phyloP scores from a whole-genome alignment of 1,140 invertebrate genomes.

The Drosophila bocqueti region DNA sequence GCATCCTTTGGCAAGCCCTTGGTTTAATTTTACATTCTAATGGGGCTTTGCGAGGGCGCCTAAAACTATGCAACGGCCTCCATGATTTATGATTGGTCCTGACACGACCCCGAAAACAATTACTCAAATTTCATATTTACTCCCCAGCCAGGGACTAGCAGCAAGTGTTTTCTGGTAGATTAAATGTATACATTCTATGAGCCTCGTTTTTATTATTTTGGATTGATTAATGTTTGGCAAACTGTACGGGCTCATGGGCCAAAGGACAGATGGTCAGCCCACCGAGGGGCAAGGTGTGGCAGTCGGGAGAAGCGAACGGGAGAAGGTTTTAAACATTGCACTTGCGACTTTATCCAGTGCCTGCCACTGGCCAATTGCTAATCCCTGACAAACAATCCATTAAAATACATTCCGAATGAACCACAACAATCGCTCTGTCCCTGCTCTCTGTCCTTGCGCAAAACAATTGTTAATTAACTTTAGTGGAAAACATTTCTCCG shows the following conservation, averaged over 20 bases:
- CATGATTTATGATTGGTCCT: conserved; percentile 75
- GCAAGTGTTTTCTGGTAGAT: conserved; percentile 71
- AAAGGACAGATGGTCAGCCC: conserved; percentile 1
- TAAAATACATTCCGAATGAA: conserved; percentile 39
- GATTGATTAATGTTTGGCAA: conserved; percentile 73
- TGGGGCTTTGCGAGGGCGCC: conserved; percentile 64
- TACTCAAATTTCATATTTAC: conserved; percentile 81
- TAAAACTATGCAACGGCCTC: conserved; percentile 73
- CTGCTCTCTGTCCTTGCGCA: neutral
- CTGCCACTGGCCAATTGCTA: conserved; percentile 30
- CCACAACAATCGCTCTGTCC: conserved; percentile 32
- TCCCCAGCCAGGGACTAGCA: conserved; percentile 31
- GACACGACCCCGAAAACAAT: conserved; percentile 74
- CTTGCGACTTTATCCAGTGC: conserved; percentile 25
- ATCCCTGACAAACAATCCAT: conserved; percentile 48
- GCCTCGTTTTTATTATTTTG: conserved; percentile 48
- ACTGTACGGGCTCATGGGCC: conserved; percentile 27
- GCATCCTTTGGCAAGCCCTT: conserved; percentile 26
- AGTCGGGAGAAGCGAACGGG: neutral
- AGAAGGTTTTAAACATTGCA: conserved; percentile 25
- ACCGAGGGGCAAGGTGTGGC: neutral
- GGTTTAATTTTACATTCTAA: conserved; percentile 79
- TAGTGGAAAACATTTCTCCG: conserved; percentile 52
- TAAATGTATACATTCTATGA: conserved; percentile 72
- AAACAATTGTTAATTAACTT: conserved; percentile 73